These are phyloP conservation scores for Spisula solida DNA, from an alignment of 2,888 invertebrate species.

Conservation along the genomic window DNA sequence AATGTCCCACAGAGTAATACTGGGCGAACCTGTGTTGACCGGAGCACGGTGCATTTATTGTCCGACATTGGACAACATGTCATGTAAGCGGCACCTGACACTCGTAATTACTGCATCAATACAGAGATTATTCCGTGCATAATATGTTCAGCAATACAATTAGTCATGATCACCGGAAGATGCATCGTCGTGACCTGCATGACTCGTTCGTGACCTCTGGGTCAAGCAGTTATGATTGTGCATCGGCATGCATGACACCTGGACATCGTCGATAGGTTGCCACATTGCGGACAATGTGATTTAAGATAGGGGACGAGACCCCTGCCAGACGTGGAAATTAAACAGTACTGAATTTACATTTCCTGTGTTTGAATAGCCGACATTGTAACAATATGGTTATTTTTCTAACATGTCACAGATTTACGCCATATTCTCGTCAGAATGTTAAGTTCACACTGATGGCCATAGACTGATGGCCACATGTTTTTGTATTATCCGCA, in stretches of 20 bases:
- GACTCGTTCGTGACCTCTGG: conserved; percentile 37
- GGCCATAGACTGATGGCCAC: neutral
- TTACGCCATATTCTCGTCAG: neutral
- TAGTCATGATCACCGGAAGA: conserved; percentile 49
- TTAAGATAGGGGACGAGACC: conserved; percentile 18
- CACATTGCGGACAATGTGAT: conserved; percentile 27
- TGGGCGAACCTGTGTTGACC: neutral
- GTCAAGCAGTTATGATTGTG: conserved; percentile 44
- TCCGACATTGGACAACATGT: conserved; percentile 28
- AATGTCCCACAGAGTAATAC: neutral
- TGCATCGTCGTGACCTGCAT: conserved; percentile 23
- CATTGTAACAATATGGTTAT: conserved; percentile 18
- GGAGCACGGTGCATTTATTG: neutral
- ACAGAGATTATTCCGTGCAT: conserved; percentile 33
- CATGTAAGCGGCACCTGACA: conserved; percentile 30
- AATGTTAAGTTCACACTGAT: neutral
- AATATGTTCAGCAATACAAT: conserved; percentile 45
- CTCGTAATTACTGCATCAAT: conserved; percentile 49
- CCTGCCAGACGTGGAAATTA: conserved; percentile 23
- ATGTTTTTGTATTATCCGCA: neutral
- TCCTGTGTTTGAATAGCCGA: conserved; percentile 35
- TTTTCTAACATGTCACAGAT: conserved; percentile 14
- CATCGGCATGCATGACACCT: conserved; percentile 53
- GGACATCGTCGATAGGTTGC: conserved; percentile 17
- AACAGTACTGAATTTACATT: conserved; percentile 29